Conservation (phyloP, 2,888 invertebrate genomes). For the Seladonia tumulorum region DNA sequence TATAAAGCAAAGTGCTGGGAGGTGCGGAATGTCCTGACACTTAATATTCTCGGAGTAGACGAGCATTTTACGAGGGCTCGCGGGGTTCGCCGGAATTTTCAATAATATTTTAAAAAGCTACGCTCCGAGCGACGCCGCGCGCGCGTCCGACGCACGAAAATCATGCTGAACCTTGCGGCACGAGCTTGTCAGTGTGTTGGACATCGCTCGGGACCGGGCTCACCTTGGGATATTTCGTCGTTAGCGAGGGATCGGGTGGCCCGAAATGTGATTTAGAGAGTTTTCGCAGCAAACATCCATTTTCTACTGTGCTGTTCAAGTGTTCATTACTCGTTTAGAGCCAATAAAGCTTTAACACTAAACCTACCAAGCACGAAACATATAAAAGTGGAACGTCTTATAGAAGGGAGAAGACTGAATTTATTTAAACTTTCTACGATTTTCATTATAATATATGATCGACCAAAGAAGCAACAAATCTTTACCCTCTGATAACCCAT, state of each 20-base stretch:
- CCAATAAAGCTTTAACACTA: not conserved
- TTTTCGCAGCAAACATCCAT: not conserved
- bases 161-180: not conserved
- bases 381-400: too few relatives aligned
- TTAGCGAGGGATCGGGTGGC: not conserved
- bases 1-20: conserved; percentile 80
- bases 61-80: conserved; percentile 60
- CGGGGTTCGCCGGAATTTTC: conserved; percentile 59
- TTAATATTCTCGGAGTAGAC: conserved; percentile 68
- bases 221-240: conserved; percentile 12
- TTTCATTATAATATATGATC: too few relatives aligned
- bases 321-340: not conserved
- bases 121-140: conserved; percentile 6
- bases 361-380: too few relatives aligned
- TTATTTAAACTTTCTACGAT: too few relatives aligned
- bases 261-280: not conserved
- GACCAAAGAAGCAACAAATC: too few relatives aligned
- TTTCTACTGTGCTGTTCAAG: not conserved
- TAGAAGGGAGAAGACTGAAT: too few relatives aligned
- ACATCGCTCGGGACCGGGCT: not conserved
- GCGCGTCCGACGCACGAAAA: conserved; percentile 20
- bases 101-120: conserved; percentile 63
- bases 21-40: conserved; percentile 72
- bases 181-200: not conserved
- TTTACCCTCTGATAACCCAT: too few relatives aligned